Conservation (phyloP, 2,113 vertebrate genomes). For the Crotalus horridus region DNA sequence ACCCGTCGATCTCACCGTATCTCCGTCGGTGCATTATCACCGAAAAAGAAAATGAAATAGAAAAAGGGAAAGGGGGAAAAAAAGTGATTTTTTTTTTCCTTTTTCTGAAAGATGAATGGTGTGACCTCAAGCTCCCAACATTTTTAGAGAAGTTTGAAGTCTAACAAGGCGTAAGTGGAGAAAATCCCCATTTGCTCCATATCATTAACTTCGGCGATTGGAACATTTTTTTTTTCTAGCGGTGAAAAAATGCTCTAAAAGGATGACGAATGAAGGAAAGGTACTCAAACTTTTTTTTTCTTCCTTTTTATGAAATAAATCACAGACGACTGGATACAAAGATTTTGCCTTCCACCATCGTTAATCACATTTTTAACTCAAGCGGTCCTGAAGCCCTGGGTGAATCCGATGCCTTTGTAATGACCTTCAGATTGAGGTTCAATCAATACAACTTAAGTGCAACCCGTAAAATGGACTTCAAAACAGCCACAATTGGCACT, state of each 20-base stretch:
- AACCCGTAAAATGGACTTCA: constrained; percentile 16
- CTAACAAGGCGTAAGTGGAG: background rate
- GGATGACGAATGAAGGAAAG: background rate
- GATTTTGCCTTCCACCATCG: fast-evolving
- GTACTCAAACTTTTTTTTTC: fast-evolving
- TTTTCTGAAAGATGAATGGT: constrained; percentile 17
- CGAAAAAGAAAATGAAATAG: background rate
- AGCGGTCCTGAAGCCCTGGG: constrained; percentile 8
- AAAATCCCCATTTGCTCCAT: background rate
- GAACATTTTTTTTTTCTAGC: background rate
- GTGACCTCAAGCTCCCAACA: constrained; percentile 32
- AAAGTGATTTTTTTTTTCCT: too few relatives aligned
- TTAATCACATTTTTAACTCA: constrained; percentile 6
- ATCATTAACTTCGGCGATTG: background rate
- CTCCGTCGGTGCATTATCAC: background rate
- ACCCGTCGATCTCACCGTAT: background rate
- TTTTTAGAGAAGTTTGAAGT: constrained; percentile 5
- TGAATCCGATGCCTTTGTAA: background rate
- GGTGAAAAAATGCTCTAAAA: background rate
- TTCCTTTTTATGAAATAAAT: background rate
- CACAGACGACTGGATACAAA: background rate
- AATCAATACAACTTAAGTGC: constrained; percentile 40
- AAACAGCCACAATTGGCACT: background rate
- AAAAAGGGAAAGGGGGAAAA: background rate
- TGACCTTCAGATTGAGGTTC: constrained; percentile 38